Evolutionary conservation across 2,888 invertebrate species (phyloP).

Genomic region (Dryococelus australis): DNA sequence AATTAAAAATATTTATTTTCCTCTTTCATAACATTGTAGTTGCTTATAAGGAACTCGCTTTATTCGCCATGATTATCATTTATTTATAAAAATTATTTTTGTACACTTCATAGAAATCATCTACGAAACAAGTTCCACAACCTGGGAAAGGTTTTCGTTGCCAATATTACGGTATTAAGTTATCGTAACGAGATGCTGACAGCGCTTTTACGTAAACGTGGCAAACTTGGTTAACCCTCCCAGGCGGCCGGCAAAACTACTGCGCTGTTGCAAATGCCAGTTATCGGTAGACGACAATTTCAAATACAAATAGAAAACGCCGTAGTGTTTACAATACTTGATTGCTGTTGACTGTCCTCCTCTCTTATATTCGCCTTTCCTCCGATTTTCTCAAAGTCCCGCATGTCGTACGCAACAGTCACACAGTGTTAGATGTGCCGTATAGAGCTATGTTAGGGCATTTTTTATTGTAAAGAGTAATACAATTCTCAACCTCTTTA

Average conservation of each 20-base stretch:
- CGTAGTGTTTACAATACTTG: background rate
- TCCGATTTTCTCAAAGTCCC: background rate
- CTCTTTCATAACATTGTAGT: too few species aligned
- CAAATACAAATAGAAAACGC: background rate
- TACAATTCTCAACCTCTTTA: too few species aligned
- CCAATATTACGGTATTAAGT: background rate
- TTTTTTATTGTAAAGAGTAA: too few species aligned
- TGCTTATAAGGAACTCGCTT: too few species aligned
- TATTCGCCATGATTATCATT: too few species aligned
- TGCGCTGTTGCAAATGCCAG: background rate
- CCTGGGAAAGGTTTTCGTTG: background rate
- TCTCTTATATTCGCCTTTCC: background rate
- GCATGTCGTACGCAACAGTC: background rate
- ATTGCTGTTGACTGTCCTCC: background rate
- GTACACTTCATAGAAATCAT: too few species aligned
- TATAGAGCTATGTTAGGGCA: too few species aligned
- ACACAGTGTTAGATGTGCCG: background rate
- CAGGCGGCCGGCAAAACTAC: background rate
- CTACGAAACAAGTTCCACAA: background rate
- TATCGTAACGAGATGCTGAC: background rate
- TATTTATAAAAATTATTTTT: too few species aligned
- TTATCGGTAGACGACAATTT: background rate
- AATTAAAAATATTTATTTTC: too few species aligned
- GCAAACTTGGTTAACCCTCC: background rate
- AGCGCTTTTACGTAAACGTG: background rate